Percentiles rank a stretch among this genome's conserved stretches.
phyloP scores from a whole-genome alignment of 2,113 vertebrate species.

The Phaethornis superciliosus region DNA sequence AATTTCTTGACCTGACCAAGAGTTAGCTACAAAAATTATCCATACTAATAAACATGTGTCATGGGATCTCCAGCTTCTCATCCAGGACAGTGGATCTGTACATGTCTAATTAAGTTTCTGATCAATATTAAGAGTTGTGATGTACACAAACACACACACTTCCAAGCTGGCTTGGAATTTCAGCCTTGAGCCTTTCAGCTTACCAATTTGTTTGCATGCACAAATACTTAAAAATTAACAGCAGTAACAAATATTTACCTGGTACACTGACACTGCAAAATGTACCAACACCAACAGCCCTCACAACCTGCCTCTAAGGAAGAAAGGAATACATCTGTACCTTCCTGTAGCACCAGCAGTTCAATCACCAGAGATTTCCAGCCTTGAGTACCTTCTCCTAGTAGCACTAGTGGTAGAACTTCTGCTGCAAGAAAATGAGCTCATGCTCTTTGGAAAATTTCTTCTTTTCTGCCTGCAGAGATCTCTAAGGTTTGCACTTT shows the following conservation, averaged over 20 bases:
- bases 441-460: not conserved
- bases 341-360: not conserved
- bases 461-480: not conserved
- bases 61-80: not conserved
- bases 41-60: not conserved
- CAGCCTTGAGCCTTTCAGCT: not conserved
- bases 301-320: not conserved
- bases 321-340: fast-evolving
- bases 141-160: not conserved
- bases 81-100: not conserved
- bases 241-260: not conserved
- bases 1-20: not conserved
- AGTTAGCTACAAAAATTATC: not conserved
- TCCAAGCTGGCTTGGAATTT: not conserved
- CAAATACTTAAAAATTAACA: not conserved
- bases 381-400: not conserved
- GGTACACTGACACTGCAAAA: not conserved
- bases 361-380: not conserved
- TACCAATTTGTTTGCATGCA: not conserved
- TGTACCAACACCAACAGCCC: not conserved
- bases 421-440: not conserved
- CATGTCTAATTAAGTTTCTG: not conserved
- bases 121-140: not conserved
- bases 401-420: not conserved
- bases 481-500: not conserved